A percentile compares a stretch with the other conserved stretches of the same genome.
Evolutionary conservation across 2,888 invertebrate genomes (phyloP).

Genomic region (Plagiodera versicolora): DNA sequence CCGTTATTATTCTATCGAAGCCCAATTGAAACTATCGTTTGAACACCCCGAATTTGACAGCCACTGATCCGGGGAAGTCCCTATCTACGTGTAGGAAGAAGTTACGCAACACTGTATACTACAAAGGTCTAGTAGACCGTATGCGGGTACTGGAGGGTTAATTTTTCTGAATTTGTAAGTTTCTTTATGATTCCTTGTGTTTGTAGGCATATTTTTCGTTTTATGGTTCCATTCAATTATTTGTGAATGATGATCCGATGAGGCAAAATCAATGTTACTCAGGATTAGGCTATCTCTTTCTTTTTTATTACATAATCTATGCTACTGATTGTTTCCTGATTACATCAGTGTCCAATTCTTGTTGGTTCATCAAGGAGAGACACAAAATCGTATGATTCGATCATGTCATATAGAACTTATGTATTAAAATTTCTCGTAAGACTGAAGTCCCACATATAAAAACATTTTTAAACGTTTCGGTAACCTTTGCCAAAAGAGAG

Average conservation of each 20-base stretch:
- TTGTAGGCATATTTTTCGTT: constrained; percentile 1
- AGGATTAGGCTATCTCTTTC: neutral
- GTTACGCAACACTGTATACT: no score
- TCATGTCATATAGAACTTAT: constrained; percentile 6
- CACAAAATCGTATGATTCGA: constrained; percentile 5
- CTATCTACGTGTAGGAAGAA: no score
- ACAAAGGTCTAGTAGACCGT: no score
- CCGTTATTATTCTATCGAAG: no score
- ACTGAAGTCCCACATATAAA: neutral
- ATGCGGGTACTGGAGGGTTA: neutral
- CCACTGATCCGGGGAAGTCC: no score
- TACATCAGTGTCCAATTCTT: constrained; percentile 1
- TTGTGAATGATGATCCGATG: constrained; percentile 8
- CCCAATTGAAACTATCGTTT: no score
- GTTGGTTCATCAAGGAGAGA: constrained; percentile 9
- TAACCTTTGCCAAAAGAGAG: constrained; percentile 7
- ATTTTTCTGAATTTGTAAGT: constrained; percentile 4
- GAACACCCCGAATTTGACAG: no score
- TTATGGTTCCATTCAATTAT: neutral
- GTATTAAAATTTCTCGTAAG: constrained; percentile 5
- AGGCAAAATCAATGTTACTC: constrained; percentile 4
- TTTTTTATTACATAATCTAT: constrained; percentile 9
- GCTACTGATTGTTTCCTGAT: constrained; percentile 6
- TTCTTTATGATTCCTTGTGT: constrained; percentile 1
- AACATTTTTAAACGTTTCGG: constrained; percentile 7